Conservation (phyloP, 2,888 invertebrate genomes). For the Saturnia pavonia region DNA sequence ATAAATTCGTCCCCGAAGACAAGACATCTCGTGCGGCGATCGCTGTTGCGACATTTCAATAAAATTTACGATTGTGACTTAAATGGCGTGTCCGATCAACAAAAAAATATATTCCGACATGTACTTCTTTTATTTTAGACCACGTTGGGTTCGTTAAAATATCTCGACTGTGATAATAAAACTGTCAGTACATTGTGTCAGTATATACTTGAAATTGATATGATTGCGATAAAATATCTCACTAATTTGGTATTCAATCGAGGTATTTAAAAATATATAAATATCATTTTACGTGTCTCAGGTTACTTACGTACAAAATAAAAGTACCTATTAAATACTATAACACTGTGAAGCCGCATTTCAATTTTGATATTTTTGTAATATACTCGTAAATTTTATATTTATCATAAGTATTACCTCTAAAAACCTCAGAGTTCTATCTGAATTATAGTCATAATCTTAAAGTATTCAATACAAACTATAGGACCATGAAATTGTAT, state of each 20-base stretch:
- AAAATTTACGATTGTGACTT: conserved; percentile 82
- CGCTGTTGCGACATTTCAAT: conserved; percentile 80
- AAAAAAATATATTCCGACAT: conserved; percentile 65
- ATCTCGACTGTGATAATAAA: conserved; percentile 72
- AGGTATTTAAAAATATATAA: conserved; percentile 37
- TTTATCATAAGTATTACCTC: too few species aligned
- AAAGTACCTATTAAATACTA: conserved; percentile 20
- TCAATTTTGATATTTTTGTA: not conserved
- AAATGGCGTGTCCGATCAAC: conserved; percentile 77
- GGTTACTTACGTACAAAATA: not conserved
- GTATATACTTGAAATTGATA: conserved; percentile 66
- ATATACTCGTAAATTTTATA: too few species aligned
- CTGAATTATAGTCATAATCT: too few species aligned
- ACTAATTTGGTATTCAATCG: conserved; percentile 42
- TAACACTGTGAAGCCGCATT: conserved; percentile 9
- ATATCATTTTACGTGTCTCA: not conserved
- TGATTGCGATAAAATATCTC: conserved; percentile 43
- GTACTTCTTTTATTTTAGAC: conserved; percentile 76
- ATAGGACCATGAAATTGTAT: too few species aligned
- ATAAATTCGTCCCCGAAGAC: conserved; percentile 80
- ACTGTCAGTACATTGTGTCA: conserved; percentile 63
- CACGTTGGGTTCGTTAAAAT: conserved; percentile 77
- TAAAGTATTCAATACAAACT: too few species aligned
- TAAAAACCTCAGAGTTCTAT: too few species aligned
- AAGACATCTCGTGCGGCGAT: conserved; percentile 79